phyloP scores from a whole-genome alignment of 2,888 invertebrate genomes.

The Chironomus tentans region DNA sequence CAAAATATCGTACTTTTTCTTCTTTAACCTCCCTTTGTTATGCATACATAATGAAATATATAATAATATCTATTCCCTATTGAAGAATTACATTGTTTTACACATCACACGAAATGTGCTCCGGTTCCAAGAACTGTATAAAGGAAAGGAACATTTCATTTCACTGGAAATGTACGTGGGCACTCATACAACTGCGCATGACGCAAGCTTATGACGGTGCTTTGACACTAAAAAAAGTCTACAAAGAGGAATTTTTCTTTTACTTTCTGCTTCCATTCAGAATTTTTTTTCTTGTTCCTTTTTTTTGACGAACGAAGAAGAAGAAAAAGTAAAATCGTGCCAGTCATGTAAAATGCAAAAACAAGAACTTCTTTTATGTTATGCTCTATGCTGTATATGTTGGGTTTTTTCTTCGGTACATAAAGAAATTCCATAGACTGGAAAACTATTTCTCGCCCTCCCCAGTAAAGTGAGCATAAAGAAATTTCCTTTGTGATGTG shows the following conservation, averaged over 20 bases:
- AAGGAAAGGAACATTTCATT: background rate
- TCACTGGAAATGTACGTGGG: constrained; percentile 1
- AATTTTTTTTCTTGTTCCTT: background rate
- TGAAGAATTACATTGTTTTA: background rate
- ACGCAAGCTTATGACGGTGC: background rate
- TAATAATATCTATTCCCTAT: too few species aligned
- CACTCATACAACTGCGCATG: background rate
- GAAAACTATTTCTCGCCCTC: background rate
- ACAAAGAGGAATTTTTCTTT: background rate
- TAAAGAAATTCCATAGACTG: background rate
- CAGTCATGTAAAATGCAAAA: constrained; percentile 2
- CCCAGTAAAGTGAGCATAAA: too few species aligned
- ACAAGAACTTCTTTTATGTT: background rate
- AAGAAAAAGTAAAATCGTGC: background rate
- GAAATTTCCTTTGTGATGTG: background rate
- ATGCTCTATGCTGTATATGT: background rate
- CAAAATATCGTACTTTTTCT: background rate
- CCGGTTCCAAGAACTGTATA: background rate
- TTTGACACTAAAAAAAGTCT: background rate
- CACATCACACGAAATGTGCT: constrained; percentile 4
- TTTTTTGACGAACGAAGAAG: too few species aligned
- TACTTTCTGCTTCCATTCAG: background rate
- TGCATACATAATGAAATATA: too few species aligned
- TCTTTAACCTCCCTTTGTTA: too few species aligned
- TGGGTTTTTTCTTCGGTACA: background rate